Evolutionary conservation across 2,113 vertebrate species (phyloP).

Genomic region (Brachyistius frenatus): DNA sequence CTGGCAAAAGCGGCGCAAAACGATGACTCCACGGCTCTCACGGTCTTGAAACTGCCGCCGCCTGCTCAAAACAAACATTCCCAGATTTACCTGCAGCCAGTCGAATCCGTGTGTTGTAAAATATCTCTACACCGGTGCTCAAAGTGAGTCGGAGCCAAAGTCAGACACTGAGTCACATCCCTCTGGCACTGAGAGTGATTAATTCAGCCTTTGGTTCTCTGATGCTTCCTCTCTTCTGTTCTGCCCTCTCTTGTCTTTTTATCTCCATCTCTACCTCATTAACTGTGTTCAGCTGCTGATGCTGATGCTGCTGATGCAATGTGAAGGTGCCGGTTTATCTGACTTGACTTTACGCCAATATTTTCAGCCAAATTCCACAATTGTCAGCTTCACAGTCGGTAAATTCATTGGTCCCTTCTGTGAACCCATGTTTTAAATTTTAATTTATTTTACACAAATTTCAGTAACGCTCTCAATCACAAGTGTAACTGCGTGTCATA

Average conservation of each 20-base stretch:
- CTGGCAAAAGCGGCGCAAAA: not conserved
- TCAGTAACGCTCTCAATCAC: not conserved
- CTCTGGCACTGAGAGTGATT: slow-evolving; percentile 28
- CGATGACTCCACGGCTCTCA: not conserved
- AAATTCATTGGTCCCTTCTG: too few species aligned
- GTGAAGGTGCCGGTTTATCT: slow-evolving; percentile 40
- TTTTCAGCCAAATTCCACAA: not conserved
- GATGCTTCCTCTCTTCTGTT: slow-evolving; percentile 17
- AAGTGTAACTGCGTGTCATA: too few species aligned
- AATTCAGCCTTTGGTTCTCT: slow-evolving; percentile 19
- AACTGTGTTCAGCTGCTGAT: slow-evolving; percentile 41
- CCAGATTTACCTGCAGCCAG: slow-evolving; percentile 34
- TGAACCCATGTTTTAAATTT: too few species aligned
- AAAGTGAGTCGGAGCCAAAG: slow-evolving; percentile 29
- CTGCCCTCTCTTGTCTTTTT: slow-evolving; percentile 27
- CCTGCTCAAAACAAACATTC: not conserved
- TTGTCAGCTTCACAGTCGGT: not conserved
- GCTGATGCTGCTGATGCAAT: slow-evolving; percentile 41
- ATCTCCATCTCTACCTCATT: slow-evolving; percentile 47
- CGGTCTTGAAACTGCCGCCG: not conserved
- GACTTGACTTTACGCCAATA: slow-evolving; percentile 18
- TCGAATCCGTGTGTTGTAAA: slow-evolving; percentile 38
- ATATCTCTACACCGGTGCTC: slow-evolving; percentile 27
- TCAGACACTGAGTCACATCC: slow-evolving; percentile 32
- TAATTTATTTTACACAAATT: too few species aligned